These are phyloP conservation scores for Arbacia lixula DNA, from an alignment of 53 echinoderm and acorn worm species.

Conservation along the genomic window DNA sequence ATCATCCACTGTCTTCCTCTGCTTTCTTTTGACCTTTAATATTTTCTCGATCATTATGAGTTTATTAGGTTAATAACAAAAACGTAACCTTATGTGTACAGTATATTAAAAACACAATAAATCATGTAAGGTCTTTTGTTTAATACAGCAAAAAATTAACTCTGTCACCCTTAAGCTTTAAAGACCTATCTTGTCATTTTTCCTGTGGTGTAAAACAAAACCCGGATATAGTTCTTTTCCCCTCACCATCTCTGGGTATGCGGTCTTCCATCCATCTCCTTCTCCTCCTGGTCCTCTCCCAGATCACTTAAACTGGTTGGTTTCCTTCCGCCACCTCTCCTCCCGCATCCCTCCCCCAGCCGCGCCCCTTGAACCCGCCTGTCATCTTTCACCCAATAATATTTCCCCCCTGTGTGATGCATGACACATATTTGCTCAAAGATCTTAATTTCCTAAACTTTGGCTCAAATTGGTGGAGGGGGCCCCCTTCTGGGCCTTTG, in stretches of 20 bases:
- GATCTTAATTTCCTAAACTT: slow-evolving; percentile 52
- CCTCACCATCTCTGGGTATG: slow-evolving; percentile 26
- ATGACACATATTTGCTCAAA: slow-evolving; percentile 48
- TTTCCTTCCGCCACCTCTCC: slow-evolving; percentile 35
- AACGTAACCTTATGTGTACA: too few relatives aligned
- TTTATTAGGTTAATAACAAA: too few relatives aligned
- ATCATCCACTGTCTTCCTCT: too few relatives aligned
- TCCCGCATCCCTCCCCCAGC: background rate
- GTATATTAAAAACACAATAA: too few relatives aligned
- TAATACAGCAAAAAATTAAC: too few relatives aligned
- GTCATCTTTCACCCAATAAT: slow-evolving; percentile 39
- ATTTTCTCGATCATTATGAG: too few relatives aligned
- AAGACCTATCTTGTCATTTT: too few relatives aligned
- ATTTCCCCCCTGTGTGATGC: slow-evolving; percentile 34
- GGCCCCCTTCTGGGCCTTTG: background rate
- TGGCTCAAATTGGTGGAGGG: slow-evolving; percentile 11
- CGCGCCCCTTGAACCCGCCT: background rate
- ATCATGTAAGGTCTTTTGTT: too few relatives aligned
- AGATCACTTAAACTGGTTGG: slow-evolving; percentile 40
- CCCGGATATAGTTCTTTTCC: background rate
- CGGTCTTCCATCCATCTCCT: slow-evolving; percentile 53
- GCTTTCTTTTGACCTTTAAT: too few relatives aligned
- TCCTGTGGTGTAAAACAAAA: background rate
- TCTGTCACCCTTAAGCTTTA: too few relatives aligned
- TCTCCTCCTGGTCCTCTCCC: slow-evolving; percentile 36